phyloP scores from a whole-genome alignment of 2,113 vertebrate species.

The Phoxinus phoxinus region DNA sequence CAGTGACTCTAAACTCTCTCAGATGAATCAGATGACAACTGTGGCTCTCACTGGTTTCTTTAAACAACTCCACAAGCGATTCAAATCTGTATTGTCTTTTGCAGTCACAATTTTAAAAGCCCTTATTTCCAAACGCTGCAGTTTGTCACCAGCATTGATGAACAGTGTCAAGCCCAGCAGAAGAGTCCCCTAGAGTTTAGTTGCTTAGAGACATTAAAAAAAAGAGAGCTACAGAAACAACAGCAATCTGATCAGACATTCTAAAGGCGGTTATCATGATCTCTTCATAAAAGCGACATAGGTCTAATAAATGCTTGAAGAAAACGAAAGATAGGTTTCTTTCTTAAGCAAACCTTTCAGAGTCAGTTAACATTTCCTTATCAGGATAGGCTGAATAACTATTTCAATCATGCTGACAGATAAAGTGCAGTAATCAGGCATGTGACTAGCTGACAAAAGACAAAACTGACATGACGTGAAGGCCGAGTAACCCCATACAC shows the following conservation, averaged over 20 bases:
- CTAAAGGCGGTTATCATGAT: constrained; percentile 2
- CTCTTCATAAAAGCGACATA: background rate
- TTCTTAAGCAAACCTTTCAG: background rate
- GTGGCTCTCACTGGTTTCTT: background rate
- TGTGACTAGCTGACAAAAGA: no score
- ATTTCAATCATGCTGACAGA: background rate
- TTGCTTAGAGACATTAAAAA: constrained; percentile 62
- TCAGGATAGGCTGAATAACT: background rate
- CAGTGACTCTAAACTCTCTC: constrained; percentile 23
- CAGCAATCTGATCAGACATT: constrained; percentile 50
- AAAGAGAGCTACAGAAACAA: constrained; percentile 52
- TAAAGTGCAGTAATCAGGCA: background rate
- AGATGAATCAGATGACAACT: constrained; percentile 38
- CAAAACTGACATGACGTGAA: no score
- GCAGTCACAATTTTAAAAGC: background rate
- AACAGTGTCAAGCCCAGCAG: constrained; percentile 23
- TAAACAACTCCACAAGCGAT: constrained; percentile 20
- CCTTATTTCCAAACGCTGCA: background rate
- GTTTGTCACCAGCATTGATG: background rate
- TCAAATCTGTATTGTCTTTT: constrained; percentile 12
- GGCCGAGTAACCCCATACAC: no score
- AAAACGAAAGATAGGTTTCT: background rate
- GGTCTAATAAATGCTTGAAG: background rate
- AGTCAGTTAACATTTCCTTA: background rate
- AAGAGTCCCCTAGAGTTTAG: constrained; percentile 48